A percentile compares a stretch with the other conserved stretches of the same genome.
Evolutionary conservation across 2,113 vertebrate genomes (phyloP).

Genomic region (Protobothrops flavoviridis): DNA sequence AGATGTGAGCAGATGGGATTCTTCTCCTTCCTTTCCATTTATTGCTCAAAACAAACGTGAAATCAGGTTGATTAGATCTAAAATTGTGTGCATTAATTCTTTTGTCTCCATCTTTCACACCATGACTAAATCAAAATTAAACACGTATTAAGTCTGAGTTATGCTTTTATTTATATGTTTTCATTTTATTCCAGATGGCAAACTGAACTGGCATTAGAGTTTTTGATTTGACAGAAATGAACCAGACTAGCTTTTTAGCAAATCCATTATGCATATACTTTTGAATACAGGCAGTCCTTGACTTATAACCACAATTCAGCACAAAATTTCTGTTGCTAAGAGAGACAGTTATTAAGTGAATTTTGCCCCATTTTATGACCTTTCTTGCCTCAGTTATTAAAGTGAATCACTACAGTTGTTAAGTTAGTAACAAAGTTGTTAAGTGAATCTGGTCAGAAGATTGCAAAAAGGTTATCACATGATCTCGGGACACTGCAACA

Average conservation of each 20-base stretch:
- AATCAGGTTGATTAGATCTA: constrained; percentile 28
- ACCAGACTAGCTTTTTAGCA: background rate
- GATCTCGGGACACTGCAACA: no score
- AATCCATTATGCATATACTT: background rate
- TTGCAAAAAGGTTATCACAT: no score
- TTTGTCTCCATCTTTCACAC: constrained; percentile 31
- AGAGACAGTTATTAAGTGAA: no score
- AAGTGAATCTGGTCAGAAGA: no score
- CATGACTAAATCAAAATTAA: constrained; percentile 44
- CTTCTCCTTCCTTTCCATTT: background rate
- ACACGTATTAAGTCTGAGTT: constrained; percentile 44
- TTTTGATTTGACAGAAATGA: constrained; percentile 14
- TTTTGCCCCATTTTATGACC: no score
- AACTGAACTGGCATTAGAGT: constrained; percentile 23
- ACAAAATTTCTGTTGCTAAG: no score
- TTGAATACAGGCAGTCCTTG: background rate
- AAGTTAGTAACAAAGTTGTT: no score
- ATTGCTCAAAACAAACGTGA: constrained; percentile 23
- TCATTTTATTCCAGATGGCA: constrained; percentile 36
- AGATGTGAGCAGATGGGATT: background rate
- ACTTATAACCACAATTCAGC: no score
- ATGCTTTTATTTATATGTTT: constrained; percentile 25
- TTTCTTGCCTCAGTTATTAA: no score
- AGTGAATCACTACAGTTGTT: no score
- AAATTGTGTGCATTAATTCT: constrained; percentile 30